Evolutionary conservation across 2,888 invertebrate genomes (phyloP).

Genomic region (Cyaniris semiargus): DNA sequence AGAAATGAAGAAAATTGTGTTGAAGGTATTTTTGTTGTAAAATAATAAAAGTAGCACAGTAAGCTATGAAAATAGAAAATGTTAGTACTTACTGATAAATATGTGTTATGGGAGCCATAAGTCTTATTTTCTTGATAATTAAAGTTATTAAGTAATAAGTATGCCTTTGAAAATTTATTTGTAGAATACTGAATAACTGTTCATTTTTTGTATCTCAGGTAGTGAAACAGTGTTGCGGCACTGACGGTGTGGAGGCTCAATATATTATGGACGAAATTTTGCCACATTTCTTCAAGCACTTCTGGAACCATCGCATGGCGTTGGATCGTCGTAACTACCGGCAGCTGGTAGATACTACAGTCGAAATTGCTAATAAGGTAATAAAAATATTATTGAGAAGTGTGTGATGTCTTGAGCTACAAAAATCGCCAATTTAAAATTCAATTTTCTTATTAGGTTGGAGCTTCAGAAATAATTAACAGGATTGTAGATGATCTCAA

Average conservation of each 20-base stretch:
- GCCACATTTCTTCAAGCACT: constrained; percentile 99
- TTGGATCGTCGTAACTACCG: constrained; percentile 98
- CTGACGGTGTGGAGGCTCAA: constrained; percentile 99
- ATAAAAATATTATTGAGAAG: constrained; percentile 24
- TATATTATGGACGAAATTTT: constrained; percentile 99
- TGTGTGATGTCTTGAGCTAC: background rate
- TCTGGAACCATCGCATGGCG: constrained; percentile 99
- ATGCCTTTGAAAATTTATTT: background rate
- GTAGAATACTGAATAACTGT: background rate
- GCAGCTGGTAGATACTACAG: constrained; percentile 99
- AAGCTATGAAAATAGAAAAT: too few relatives aligned
- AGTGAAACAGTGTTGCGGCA: constrained; percentile 99
- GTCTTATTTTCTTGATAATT: too few relatives aligned
- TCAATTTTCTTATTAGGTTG: constrained; percentile 81
- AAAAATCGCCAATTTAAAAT: background rate
- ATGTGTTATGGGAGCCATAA: too few relatives aligned
- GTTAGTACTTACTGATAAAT: too few relatives aligned
- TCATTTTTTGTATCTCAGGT: constrained; percentile 78
- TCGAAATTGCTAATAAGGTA: constrained; percentile 98
- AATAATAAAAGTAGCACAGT: too few relatives aligned
- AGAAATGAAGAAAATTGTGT: constrained; percentile 99
- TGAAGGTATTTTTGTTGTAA: constrained; percentile 84
- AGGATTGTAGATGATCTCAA: constrained; percentile 99
- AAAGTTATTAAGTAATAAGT: too few relatives aligned
- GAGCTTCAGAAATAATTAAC: constrained; percentile 99